Conservation (phyloP, 2,888 invertebrate genomes). For the Amphipoea lucens region DNA sequence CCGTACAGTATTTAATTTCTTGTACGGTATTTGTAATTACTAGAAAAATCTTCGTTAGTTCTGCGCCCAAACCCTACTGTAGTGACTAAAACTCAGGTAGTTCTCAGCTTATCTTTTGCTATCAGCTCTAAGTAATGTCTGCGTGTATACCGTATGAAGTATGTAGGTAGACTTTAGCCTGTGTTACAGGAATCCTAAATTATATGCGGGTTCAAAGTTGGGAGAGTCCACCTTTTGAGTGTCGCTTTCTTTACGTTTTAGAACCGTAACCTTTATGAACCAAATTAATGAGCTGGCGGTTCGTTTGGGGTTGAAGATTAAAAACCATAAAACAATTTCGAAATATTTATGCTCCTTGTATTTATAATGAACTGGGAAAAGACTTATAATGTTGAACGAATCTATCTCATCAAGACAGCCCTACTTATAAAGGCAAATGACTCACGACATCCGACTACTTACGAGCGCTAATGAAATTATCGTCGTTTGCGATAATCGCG, state of each 20-base stretch:
- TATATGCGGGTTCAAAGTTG: conserved; percentile 13
- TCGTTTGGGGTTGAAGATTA: not conserved
- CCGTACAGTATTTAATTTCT: not conserved
- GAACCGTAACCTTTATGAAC: conserved; percentile 16
- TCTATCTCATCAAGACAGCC: not conserved
- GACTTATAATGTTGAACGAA: not conserved
- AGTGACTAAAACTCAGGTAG: not conserved
- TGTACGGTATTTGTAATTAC: not conserved
- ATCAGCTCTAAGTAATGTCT: not conserved
- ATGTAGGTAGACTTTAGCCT: not conserved
- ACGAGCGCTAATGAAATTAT: conserved; percentile 40
- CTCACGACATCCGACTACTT: not conserved
- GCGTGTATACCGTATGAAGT: not conserved
- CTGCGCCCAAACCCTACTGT: not conserved
- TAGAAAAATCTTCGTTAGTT: not conserved
- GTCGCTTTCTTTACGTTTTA: not conserved
- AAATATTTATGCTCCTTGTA: not conserved
- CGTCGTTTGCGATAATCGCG: conserved; percentile 13
- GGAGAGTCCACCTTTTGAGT: conserved; percentile 5
- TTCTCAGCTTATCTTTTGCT: not conserved
- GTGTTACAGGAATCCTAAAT: conserved; percentile 11
- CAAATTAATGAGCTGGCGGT: conserved; percentile 9
- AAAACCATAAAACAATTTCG: not conserved
- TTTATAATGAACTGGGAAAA: not conserved
- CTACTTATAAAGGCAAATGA: conserved; percentile 3